Evolutionary conservation across 2,797 vertebrate species (phyloP), one percentile per base, ranked within the genome.

Genomic region (Lagorchestes hirsutus): DNA sequence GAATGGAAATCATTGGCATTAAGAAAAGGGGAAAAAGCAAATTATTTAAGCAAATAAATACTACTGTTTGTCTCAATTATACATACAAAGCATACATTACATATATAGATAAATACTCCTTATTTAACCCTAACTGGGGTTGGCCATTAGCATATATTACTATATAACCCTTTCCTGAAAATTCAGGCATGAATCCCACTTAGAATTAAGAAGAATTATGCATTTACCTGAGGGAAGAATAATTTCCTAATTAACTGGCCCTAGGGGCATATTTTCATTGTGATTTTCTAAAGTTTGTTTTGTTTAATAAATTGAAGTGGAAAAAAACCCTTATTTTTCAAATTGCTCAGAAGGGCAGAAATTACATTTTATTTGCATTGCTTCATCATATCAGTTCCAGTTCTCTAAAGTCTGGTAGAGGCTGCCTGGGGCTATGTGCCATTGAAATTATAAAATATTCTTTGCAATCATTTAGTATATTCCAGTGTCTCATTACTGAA

Each of bases 91-190:
- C 74, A 82, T 22, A 40, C 40, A 82, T 46, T 24, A 3, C 22
- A 46, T 82, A 46, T 27, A 46, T 24, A 82, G 40, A 46, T 27
- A 82, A 74, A 82, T 82, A 46, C 3, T 46, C 9, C 40, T 46
- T 57, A 95, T 91, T 50, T 91, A 24, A 96, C 95, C 92, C 74
- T 90, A 31, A 95, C 97, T 31, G 56, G 4, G 90, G 93, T 96
- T 96, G 90, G 58, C 93, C 55, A 91, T 67, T 90, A 96, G 27
- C 90, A 55, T 6, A 16, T 1, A 2, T 29, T 58, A 46, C 92
- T 11, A 0, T 50, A 57, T 67, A 95, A 95, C 54, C 92, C 93
- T 13, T 55, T 93, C 90, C 93, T 94, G 12, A 13, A 91, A 54
- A 34, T 91, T 52, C 50, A 91, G 27, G 54, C 52, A 4, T 9